Evolutionary conservation across 1,140 invertebrate species (phyloP), one percentile per base, ranked within the genome.

Genomic region (Pinna nobilis): DNA sequence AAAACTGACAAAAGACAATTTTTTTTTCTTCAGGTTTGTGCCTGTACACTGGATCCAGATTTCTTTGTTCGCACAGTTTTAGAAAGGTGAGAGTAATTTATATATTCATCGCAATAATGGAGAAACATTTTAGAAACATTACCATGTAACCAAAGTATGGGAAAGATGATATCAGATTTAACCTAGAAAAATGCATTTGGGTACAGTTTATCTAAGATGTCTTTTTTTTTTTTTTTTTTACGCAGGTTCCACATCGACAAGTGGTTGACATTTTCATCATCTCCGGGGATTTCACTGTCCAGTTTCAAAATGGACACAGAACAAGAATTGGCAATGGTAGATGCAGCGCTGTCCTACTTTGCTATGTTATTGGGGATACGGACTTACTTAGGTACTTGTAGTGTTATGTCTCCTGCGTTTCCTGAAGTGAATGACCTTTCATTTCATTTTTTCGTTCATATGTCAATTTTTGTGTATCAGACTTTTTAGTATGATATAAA

Each of bases 291-390:
- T 91, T 91, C 84, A 79, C 90, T 68, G 11, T 59, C 65, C 5
- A 78, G 70, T 47, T 77, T 75, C 23, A 77, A 74, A 32, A 50
- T 83, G 60, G 78, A 80, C 41, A 44, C 77, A 20, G 82, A 86
- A 28, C 86, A 88, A 51, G 79, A 96, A 83, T 93, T 95, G 60
- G 91, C 93, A 1, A 97, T 98, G 96, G 90, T 99, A 50, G 97
- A 98, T 85, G 95, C 96, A 67, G 94, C 95, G 75, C 91, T 98
- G 25, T 96, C 94, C 63, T 97, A 97, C 90, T 91, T 99, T 18
- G 94, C 95, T 15, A 96, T 95, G 9, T 90, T 99, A n/a, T 92
- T 97, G 35, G 94, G 93, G 55, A 93, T 96, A n/a, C 91, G 96
- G 79, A 97, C 96, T 18, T 97, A 97, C 89, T 90, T 98, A 74